phyloP scores from a whole-genome alignment of 53 echinoderm and acorn worm species.

The Echinometra lucunter region DNA sequence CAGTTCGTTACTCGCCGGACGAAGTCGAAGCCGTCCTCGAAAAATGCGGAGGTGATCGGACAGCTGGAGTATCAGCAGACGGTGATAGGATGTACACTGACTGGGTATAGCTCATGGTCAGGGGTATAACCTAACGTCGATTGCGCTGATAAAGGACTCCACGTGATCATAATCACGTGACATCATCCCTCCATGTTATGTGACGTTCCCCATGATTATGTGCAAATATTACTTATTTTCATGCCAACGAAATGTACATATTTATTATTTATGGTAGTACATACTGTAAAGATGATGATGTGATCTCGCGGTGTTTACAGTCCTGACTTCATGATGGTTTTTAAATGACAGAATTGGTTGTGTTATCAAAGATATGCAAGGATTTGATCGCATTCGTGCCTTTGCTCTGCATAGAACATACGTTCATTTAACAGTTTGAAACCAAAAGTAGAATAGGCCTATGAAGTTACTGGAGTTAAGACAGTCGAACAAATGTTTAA shows the following conservation, averaged over 20 bases:
- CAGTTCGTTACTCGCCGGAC: conserved; percentile 73
- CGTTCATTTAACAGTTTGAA: background rate
- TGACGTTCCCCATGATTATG: conserved; percentile 53
- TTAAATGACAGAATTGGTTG: background rate
- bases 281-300: background rate
- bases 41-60: conserved; percentile 42
- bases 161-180: conserved; percentile 14
- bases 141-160: background rate
- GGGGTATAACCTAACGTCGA: background rate
- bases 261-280: conserved; percentile 57
- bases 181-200: background rate
- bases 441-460: background rate
- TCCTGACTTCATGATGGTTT: too few species aligned
- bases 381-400: conserved; percentile 41
- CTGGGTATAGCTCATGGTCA: conserved; percentile 31
- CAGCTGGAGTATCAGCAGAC: conserved; percentile 26
- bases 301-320: background rate
- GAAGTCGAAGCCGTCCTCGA: conserved; percentile 68
- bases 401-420: background rate
- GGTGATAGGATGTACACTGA: conserved; percentile 60
- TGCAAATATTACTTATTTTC: conserved; percentile 69
- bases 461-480: background rate
- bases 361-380: conserved; percentile 46
- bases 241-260: conserved; percentile 65
- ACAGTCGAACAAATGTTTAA: background rate